Conservation (phyloP, 2,888 invertebrate genomes). For the Gasteruption jaculator region DNA sequence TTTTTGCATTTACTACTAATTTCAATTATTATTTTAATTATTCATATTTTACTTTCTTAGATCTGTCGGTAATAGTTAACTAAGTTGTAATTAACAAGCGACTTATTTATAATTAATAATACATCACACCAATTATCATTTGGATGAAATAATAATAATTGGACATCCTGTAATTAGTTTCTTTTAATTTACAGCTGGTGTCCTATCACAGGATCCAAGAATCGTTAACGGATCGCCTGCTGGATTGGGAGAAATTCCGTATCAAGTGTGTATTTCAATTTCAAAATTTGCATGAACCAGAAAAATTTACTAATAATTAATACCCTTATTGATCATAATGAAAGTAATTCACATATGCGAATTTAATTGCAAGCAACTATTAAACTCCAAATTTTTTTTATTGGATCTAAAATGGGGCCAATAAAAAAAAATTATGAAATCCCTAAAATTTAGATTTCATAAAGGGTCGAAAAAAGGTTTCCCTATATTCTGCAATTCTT, state of each 20-base stretch:
- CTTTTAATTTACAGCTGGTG: background rate
- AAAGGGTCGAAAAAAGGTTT: too few species aligned
- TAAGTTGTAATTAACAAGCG: too few species aligned
- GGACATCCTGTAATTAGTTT: background rate
- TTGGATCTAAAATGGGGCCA: background rate
- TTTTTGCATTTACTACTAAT: too few species aligned
- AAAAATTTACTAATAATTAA: too few species aligned
- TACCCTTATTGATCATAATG: background rate
- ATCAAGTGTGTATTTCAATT: conserved; percentile 31
- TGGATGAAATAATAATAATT: background rate
- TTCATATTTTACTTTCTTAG: too few species aligned
- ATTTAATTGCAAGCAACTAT: conserved; percentile 2
- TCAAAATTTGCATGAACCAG: too few species aligned
- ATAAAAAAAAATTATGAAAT: background rate
- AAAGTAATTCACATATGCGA: conserved; percentile 4
- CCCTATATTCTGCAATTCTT: too few species aligned
- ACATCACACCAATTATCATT: too few species aligned
- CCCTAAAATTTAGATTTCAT: too few species aligned
- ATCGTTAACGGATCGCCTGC: conserved; percentile 32
- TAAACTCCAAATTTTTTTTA: background rate
- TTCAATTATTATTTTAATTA: too few species aligned
- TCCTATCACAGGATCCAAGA: conserved; percentile 19
- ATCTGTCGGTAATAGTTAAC: too few species aligned
- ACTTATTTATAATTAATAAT: too few species aligned
- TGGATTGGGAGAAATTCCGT: conserved; percentile 34